A percentile compares a stretch with the other conserved stretches of the same genome.
These are phyloP conservation scores for Neogobius melanostomus DNA, from an alignment of 2,113 vertebrate genomes.

Conservation along the genomic window DNA sequence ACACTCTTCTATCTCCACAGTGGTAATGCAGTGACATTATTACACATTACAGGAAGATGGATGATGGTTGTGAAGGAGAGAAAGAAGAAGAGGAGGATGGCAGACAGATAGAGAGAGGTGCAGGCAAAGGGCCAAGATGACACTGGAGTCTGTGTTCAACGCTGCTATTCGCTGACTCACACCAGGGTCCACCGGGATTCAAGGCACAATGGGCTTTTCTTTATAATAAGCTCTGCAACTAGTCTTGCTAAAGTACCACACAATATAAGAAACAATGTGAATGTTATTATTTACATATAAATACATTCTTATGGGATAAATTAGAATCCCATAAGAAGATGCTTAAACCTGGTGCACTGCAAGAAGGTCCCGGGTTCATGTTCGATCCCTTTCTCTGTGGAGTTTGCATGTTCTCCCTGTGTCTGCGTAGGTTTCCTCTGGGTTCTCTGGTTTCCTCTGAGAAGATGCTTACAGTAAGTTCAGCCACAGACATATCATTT, in stretches of 20 bases:
- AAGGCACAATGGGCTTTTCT: slow-evolving; percentile 33
- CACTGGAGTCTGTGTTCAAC: slow-evolving; percentile 43
- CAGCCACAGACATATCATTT: not conserved
- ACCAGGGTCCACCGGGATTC: slow-evolving; percentile 29
- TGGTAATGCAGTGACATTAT: slow-evolving; percentile 13
- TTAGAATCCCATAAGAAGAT: no score
- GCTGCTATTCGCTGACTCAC: slow-evolving; percentile 53
- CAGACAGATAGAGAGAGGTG: slow-evolving; percentile 6
- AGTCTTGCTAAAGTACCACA: slow-evolving; percentile 20
- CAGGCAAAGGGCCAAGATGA: slow-evolving; percentile 46
- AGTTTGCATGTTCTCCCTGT: no score
- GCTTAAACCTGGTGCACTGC: no score
- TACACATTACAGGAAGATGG: not conserved
- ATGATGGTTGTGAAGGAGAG: slow-evolving; percentile 17
- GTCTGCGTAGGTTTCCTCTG: no score
- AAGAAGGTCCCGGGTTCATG: no score
- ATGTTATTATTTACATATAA: no score
- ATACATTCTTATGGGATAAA: no score
- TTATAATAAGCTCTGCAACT: slow-evolving; percentile 44
- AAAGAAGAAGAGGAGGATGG: slow-evolving; percentile 9
- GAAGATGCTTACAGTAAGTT: not conserved
- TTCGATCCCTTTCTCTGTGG: no score
- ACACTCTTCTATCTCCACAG: not conserved
- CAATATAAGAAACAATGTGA: not conserved
- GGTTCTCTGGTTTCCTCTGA: no score